Conservation (phyloP, 2,797 vertebrate genomes). For the Morus bassanus region DNA sequence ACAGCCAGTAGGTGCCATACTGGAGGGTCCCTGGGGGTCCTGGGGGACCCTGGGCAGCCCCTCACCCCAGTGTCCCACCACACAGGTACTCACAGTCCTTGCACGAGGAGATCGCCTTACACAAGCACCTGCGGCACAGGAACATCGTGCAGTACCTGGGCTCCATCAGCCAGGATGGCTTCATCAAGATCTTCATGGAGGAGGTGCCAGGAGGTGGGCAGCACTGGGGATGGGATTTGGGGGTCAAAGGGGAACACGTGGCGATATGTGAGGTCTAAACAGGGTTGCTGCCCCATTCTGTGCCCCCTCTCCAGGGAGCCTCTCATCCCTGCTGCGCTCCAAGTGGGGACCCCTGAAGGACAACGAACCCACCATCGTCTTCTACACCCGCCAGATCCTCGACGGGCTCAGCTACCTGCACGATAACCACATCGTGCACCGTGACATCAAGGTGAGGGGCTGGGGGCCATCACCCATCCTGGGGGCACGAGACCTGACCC, state of each 20-base stretch:
- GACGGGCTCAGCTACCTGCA: conserved; percentile 90
- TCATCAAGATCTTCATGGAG: conserved; percentile 97
- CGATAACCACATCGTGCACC: conserved; percentile 90
- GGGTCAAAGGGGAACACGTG: background rate
- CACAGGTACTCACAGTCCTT: conserved; percentile 88
- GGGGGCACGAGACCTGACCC: background rate
- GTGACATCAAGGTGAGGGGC: conserved; percentile 87
- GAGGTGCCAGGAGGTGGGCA: conserved; percentile 91
- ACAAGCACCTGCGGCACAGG: conserved; percentile 89
- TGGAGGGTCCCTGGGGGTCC: rapidly evolving
- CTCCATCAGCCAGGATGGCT: conserved; percentile 87
- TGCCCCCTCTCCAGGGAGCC: conserved; percentile 77
- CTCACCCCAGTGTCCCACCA: rapidly evolving
- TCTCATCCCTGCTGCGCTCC: conserved; percentile 89
- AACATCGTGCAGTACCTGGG: conserved; percentile 94
- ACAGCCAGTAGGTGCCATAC: conserved; percentile 78
- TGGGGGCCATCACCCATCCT: background rate
- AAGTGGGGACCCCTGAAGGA: conserved; percentile 94
- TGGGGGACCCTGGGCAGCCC: background rate
- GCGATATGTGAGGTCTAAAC: background rate
- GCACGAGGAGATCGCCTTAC: conserved; percentile 90
- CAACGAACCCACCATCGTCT: conserved; percentile 89
- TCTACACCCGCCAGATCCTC: conserved; percentile 92
- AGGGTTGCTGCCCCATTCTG: rapidly evolving
- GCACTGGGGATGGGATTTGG: background rate